Base-by-base conservation (phyloP, 92 coral and sea anemone species). In the Umimayanthus kanabou region DNA sequence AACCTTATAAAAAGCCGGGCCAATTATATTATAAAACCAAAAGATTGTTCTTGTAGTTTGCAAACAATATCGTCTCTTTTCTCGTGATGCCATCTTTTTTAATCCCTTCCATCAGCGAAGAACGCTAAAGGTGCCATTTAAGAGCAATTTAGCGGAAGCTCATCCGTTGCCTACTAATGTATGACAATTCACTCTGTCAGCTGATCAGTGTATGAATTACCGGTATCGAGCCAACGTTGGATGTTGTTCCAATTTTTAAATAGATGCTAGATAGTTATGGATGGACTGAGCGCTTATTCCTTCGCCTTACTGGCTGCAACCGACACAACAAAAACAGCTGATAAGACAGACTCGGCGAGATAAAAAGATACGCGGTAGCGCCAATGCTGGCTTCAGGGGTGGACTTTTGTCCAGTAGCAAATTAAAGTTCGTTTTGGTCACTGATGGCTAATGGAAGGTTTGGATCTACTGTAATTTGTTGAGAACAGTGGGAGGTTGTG, bases 401-500 rank as follows among this genome's bases (percentile, higher is more conserved):
- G 37, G 37, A 1, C 69, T 23, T 20, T 61, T 22, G 69, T 61
- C 9, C 69, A 20, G n/a, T 61, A 20, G 69, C 69, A 61, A 57
- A 57, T 57, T 5, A 57, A 61, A 6, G 69, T 16, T 61, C 69
- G 25, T 4, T 61, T 61, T 61, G 26, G 53, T 39, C 73, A n/a
- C 6, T 47, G 50, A 47, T 67, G 73, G 9, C 58, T 14, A 78
- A 28, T 50, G 33, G 37, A 39, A 71, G 64, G 70, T 40, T 43
- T 30, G 53, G 53, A 43, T 14, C 73, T 10, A 30, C n/a, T n/a
- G 18, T 53, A 6, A 53, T 30, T 61, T 80, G 6, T 47, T 28
- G 6, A 5, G 78, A 81, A 65, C 78, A 53, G 73, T 83, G 67
- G 87, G 87, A 83, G 87, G 87, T 43, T 9, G 77, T 39, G 79